These are phyloP conservation scores for Gymnoscopelus braueri DNA, from an alignment of 2,797 vertebrate species.

Conservation along the genomic window DNA sequence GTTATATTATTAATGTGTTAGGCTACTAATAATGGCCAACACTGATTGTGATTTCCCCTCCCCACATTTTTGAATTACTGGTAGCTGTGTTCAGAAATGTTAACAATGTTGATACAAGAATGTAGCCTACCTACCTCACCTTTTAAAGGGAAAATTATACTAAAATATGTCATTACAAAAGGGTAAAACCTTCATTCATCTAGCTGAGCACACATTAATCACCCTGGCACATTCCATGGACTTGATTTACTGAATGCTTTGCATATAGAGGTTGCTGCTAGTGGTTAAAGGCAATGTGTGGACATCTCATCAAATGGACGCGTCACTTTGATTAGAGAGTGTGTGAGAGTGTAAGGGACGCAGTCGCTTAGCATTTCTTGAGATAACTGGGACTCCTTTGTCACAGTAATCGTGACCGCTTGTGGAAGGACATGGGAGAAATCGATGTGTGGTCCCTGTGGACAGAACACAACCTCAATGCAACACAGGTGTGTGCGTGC, in stretches of 20 bases:
- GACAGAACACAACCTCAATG: no score
- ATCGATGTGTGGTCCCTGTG: background rate
- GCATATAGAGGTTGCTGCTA: background rate
- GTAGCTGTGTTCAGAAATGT: no score
- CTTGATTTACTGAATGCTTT: conserved; percentile 13
- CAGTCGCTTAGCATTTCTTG: conserved; percentile 15
- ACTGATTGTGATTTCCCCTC: no score
- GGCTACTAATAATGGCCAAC: no score
- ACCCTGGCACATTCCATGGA: conserved; percentile 2
- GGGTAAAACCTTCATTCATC: no score
- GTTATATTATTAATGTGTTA: no score
- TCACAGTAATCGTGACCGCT: conserved; percentile 27
- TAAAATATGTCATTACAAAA: no score
- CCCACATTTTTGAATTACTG: no score
- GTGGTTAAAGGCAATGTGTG: background rate
- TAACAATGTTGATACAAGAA: no score
- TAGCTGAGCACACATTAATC: no score
- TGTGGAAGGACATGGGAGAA: conserved; percentile 12
- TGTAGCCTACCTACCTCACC: no score
- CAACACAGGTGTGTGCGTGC: background rate
- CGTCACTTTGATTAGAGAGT: conserved; percentile 42
- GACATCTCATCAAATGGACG: conserved; percentile 13
- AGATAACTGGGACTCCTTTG: conserved; percentile 13
- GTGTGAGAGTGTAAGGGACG: background rate
- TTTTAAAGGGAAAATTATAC: no score